Conservation (phyloP, 1,140 invertebrate genomes). For the Amphibalanus amphitrite region DNA sequence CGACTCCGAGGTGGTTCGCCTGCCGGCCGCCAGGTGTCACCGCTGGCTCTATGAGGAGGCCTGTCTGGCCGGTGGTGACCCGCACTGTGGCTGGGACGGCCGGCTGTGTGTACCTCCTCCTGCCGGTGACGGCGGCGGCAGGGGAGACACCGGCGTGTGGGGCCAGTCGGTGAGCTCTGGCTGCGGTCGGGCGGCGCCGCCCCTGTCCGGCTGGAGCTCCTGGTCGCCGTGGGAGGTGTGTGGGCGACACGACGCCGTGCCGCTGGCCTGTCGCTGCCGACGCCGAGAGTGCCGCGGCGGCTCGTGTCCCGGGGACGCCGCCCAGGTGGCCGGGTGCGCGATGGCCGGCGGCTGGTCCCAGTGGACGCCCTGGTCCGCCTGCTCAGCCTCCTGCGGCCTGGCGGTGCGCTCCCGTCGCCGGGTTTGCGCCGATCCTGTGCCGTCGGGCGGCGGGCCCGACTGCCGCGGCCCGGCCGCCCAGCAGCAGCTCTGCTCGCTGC, state of each 20-base stretch:
- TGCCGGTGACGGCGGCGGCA: too few species aligned
- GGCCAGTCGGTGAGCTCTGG: too few species aligned
- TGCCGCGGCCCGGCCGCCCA: slow-evolving; percentile 8
- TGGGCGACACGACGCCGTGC: slow-evolving; percentile 21
- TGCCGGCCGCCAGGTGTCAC: too few species aligned
- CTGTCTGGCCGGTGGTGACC: slow-evolving; percentile 71
- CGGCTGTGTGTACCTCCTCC: slow-evolving; percentile 22
- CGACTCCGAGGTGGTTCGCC: too few species aligned
- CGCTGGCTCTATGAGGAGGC: slow-evolving; percentile 20
- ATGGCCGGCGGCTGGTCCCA: slow-evolving; percentile 49
- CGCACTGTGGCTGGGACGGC: slow-evolving; percentile 85
- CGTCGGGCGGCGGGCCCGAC: slow-evolving; percentile 13
- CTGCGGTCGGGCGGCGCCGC: slow-evolving; percentile 24
- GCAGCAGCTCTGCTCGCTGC: too few species aligned
- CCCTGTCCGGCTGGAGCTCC: slow-evolving; percentile 50
- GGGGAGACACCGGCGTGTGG: too few species aligned
- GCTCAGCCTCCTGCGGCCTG: slow-evolving; percentile 51
- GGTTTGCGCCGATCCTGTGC: slow-evolving; percentile 14
- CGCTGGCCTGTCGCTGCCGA: slow-evolving; percentile 51
- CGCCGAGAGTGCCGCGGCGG: slow-evolving; percentile 62
- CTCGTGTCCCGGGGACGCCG: too few species aligned
- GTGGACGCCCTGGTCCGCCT: slow-evolving; percentile 64
- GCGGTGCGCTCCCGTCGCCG: slow-evolving; percentile 40
- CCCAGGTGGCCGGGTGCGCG: neutral
- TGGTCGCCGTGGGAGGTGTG: slow-evolving; percentile 53